Percentiles rank a stretch among this genome's conserved stretches.
phyloP scores from a whole-genome alignment of 2,888 invertebrate species.

The Diarsia rubi region DNA sequence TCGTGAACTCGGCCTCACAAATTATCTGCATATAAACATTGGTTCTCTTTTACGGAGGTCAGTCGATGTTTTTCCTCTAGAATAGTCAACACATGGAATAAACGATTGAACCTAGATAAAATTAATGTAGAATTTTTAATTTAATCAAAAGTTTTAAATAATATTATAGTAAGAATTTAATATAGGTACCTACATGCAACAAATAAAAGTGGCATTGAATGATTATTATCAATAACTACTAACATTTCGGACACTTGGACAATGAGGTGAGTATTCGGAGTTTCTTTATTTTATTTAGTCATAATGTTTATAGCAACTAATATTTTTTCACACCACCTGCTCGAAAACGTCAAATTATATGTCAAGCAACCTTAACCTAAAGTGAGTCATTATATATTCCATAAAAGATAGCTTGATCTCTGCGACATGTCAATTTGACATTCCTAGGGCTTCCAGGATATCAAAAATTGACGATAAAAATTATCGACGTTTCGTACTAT shows the following conservation, averaged over 20 bases:
- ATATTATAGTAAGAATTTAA: constrained; percentile 9
- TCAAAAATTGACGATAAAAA: too few relatives aligned
- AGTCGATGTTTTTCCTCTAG: constrained; percentile 4
- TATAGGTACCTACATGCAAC: too few relatives aligned
- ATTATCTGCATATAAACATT: constrained; percentile 29
- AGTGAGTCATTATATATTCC: too few relatives aligned
- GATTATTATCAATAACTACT: not conserved
- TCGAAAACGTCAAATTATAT: too few relatives aligned
- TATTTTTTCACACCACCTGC: too few relatives aligned
- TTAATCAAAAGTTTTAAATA: not conserved
- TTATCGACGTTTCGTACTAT: too few relatives aligned
- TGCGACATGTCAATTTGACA: too few relatives aligned
- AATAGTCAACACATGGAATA: not conserved
- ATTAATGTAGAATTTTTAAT: not conserved
- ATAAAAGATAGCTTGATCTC: too few relatives aligned
- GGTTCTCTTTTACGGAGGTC: not conserved
- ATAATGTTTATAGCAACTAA: too few relatives aligned
- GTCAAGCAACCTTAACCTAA: too few relatives aligned
- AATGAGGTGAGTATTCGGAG: constrained; percentile 41
- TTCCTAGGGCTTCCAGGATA: too few relatives aligned
- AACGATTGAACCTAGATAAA: not conserved
- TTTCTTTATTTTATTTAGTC: not conserved
- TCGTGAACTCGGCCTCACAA: constrained; percentile 34
- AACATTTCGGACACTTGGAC: not conserved
- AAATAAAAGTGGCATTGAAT: not conserved